Evolutionary conservation across 2,113 vertebrate species (phyloP), one percentile per base, ranked within the genome.

Genomic region (Pundamilia nyererei): DNA sequence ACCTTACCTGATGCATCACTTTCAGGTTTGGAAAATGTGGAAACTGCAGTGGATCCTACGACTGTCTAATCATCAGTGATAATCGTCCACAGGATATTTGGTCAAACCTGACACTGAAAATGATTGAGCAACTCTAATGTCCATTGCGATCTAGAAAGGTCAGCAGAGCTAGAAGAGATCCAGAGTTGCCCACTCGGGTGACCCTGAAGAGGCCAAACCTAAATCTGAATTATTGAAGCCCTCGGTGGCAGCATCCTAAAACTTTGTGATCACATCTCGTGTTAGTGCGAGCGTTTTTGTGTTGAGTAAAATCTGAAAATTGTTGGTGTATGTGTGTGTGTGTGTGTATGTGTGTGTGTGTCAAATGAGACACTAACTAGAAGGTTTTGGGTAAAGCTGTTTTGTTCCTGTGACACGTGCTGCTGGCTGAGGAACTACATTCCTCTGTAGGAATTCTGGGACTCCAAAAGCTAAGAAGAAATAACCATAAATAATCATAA

Each of bases 401-500:
- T 90, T 95, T 93, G 91, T 95, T 95, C 90, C 93, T 95, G 95
- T 95, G 91, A 95, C 86, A 91, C 90, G 94, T 96, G 92, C 94
- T 96, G 94, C 94, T 94, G 92, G 94, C 88, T 89, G 94, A 96
- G 94, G 94, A 96, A 94, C 93, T 93, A 91, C 90, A 92, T 95
- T 96, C 93, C 94, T 95, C 93, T 95, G 88, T 95, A 96, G 96
- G 95, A 96, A 97, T 97, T 97, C 96, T 96, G 96, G 95, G 92
- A 92, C 45, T 35, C 51, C 11, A 70, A 84, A 87, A 88, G 49
- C 13, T 65, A 5, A 13, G 84, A 2, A 83, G 14, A 60, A 10
- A 24, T 6, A 8, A 38, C 4, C n/a, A 31, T 56, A 62, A 65
- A 26, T 26, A 56, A 3, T 17, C 6, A 70, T 11, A 47, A 29